Conservation (phyloP, 2,888 invertebrate genomes). For the Timema cristinae region DNA sequence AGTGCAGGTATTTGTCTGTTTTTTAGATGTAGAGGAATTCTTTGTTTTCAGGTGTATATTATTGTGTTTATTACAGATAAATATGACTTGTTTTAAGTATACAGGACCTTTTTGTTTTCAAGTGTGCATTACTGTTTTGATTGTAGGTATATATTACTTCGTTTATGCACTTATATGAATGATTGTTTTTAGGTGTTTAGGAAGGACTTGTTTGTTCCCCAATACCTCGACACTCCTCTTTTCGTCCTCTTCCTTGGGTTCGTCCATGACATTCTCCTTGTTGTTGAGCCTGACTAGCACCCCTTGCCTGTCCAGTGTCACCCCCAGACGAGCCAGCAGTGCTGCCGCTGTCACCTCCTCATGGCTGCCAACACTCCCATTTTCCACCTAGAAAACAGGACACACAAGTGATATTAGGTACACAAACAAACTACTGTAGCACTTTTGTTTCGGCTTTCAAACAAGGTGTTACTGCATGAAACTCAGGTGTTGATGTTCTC, state of each 20-base stretch:
- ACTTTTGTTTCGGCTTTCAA: background rate
- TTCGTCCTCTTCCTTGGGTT: slow-evolving; percentile 41
- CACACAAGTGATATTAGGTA: background rate
- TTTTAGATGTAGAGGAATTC: no score
- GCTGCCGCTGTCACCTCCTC: slow-evolving; percentile 19
- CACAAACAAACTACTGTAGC: background rate
- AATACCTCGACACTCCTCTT: slow-evolving; percentile 42
- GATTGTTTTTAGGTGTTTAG: background rate
- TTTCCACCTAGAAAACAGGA: slow-evolving; percentile 9
- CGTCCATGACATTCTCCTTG: slow-evolving; percentile 43
- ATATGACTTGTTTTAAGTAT: no score
- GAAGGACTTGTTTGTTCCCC: background rate
- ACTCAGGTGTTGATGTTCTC: no score
- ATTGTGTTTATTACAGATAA: no score
- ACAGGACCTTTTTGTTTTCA: no score
- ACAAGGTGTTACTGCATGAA: background rate
- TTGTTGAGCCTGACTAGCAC: slow-evolving; percentile 22
- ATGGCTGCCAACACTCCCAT: slow-evolving; percentile 15
- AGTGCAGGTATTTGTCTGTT: no score
- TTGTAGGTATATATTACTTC: no score
- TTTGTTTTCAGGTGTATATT: no score
- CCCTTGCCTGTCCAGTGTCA: slow-evolving; percentile 21
- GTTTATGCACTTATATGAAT: no score
- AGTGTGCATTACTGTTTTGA: no score
- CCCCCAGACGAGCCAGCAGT: slow-evolving; percentile 24